Evolutionary conservation across 2,113 vertebrate genomes (phyloP).

Genomic region (Emydocephalus ijimae): DNA sequence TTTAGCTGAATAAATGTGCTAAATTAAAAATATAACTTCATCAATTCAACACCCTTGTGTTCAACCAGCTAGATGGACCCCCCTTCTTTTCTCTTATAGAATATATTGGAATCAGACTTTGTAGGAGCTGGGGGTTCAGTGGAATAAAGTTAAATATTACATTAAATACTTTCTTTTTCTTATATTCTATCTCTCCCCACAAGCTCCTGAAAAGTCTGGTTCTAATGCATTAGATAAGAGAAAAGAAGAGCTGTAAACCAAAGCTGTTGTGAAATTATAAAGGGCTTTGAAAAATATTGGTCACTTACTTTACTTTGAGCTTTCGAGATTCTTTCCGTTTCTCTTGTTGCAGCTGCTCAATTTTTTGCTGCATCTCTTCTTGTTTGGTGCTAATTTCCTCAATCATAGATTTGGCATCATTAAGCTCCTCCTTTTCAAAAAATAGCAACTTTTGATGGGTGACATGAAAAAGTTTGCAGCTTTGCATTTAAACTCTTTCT

Average conservation of each 20-base stretch:
- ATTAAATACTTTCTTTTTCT: neutral
- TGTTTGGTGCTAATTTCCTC: constrained; percentile 86
- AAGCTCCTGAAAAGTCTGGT: neutral
- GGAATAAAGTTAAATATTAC: constrained; percentile 15
- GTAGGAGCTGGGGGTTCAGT: neutral
- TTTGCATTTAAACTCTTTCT: neutral
- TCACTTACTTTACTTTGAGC: constrained; percentile 78
- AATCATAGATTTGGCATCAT: constrained; percentile 83
- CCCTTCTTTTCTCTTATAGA: neutral
- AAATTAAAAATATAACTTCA: neutral
- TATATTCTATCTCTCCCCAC: neutral
- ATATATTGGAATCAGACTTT: neutral
- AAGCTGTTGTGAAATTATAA: neutral
- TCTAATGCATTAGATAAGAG: neutral
- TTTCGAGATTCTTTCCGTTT: constrained; percentile 76
- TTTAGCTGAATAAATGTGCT: neutral
- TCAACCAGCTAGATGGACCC: neutral
- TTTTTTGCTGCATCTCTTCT: constrained; percentile 83
- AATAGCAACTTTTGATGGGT: constrained; percentile 13
- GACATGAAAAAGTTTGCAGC: neutral
- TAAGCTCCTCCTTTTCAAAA: constrained; percentile 84
- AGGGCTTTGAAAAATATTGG: neutral
- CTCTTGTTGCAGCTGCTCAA: constrained; percentile 83
- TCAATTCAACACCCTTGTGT: neutral
- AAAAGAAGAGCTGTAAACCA: neutral